These are phyloP conservation scores for Halictus quadricinctus DNA, from an alignment of 2,888 invertebrate genomes.

Conservation along the genomic window DNA sequence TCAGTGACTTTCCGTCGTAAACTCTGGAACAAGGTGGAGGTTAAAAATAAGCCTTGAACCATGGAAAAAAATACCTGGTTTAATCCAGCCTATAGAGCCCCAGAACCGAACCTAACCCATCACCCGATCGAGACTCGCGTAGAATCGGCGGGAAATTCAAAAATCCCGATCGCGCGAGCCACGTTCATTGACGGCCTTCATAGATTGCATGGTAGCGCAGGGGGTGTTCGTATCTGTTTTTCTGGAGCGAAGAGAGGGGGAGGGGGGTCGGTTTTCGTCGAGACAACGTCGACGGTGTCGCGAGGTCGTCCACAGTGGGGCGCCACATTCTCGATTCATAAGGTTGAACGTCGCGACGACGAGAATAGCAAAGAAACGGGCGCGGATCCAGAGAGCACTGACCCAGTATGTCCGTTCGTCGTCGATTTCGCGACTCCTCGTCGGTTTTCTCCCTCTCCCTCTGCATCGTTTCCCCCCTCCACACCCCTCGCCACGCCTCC, in stretches of 20 bases:
- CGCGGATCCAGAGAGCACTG: conserved; percentile 79
- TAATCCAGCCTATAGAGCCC: too few species aligned
- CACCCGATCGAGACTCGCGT: neutral
- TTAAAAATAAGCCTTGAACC: too few species aligned
- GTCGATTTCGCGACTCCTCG: conserved; percentile 62
- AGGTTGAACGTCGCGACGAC: conserved; percentile 68
- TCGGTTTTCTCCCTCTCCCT: conserved; percentile 1
- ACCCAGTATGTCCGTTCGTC: conserved; percentile 76
- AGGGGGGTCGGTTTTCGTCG: conserved; percentile 14
- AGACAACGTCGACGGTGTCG: conserved; percentile 43
- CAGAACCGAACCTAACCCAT: neutral
- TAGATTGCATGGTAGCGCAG: neutral
- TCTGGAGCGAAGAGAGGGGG: neutral
- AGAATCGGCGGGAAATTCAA: neutral
- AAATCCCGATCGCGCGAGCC: neutral
- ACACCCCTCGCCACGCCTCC: neutral
- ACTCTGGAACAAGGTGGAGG: too few species aligned
- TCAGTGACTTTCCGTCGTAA: too few species aligned
- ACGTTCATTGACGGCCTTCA: neutral
- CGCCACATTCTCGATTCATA: conserved; percentile 71
- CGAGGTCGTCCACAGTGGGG: conserved; percentile 70
- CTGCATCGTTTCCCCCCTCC: neutral
- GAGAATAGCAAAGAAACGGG: conserved; percentile 76
- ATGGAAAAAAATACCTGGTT: too few species aligned
- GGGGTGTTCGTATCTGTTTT: neutral